These are phyloP conservation scores for Bubo blakistoni DNA, from an alignment of 2,113 vertebrate genomes.

Conservation along the genomic window DNA sequence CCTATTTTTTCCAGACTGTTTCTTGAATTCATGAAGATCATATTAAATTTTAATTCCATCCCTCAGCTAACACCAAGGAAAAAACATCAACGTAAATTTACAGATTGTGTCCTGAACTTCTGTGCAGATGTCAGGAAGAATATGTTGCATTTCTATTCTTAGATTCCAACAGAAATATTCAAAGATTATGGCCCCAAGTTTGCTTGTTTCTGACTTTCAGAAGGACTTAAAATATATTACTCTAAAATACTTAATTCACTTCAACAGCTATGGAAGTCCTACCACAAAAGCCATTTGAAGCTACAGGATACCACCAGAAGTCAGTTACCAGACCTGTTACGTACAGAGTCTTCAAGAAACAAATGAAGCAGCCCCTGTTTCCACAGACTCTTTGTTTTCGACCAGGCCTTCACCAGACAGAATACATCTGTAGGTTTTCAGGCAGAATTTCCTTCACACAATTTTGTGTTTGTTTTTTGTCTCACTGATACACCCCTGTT, in stretches of 20 bases:
- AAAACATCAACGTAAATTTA: background rate
- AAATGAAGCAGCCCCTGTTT: background rate
- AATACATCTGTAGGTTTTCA: background rate
- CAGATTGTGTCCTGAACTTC: background rate
- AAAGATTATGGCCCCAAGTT: background rate
- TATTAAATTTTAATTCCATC: background rate
- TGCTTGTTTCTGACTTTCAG: background rate
- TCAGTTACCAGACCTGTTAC: background rate
- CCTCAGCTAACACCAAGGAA: background rate
- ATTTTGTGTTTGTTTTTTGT: background rate
- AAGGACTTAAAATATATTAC: background rate
- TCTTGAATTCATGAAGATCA: background rate
- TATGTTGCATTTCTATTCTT: background rate
- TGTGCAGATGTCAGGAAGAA: background rate
- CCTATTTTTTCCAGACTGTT: background rate
- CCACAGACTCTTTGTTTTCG: background rate
- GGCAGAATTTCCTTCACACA: background rate
- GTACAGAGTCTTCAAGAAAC: background rate
- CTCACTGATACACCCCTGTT: background rate
- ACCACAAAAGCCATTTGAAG: background rate
- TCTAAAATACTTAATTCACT: background rate
- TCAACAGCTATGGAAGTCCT: background rate
- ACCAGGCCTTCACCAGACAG: accelerated
- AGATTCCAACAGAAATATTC: background rate
- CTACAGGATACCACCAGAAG: background rate